Evolutionary conservation across 2,113 vertebrate species (phyloP).

Genomic region (Myocastor coypus): DNA sequence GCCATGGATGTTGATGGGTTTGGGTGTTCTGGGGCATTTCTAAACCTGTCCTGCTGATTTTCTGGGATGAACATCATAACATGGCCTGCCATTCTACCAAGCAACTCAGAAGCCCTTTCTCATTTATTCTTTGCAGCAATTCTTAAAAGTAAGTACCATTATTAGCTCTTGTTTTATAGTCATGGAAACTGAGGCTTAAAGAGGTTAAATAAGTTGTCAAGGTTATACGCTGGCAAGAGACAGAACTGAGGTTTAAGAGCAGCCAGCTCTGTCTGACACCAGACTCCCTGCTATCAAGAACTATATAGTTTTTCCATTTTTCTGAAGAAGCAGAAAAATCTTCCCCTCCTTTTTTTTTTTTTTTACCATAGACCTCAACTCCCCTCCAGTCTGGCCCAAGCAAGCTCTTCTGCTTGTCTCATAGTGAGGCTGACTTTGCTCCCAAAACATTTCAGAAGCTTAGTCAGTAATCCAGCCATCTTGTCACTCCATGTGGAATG

Average conservation of each 20-base stretch:
- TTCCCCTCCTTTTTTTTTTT: not conserved
- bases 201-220: slow-evolving; percentile 9
- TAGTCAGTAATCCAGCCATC: slow-evolving; percentile 69
- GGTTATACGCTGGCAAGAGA: not conserved
- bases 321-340: slow-evolving; percentile 53
- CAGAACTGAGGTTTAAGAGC: not conserved
- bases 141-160: not conserved
- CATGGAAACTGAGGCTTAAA: slow-evolving; percentile 56
- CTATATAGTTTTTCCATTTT: slow-evolving; percentile 60
- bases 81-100: not conserved
- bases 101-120: not conserved
- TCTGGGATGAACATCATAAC: not conserved
- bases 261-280: slow-evolving; percentile 27
- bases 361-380: slow-evolving; percentile 25
- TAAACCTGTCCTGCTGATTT: not conserved
- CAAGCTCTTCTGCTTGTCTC: not conserved
- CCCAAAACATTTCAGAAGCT: slow-evolving; percentile 69
- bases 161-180: not conserved
- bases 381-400: slow-evolving; percentile 27
- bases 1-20: not conserved
- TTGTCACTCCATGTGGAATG: slow-evolving; percentile 67
- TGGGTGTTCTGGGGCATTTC: not conserved
- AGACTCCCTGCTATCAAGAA: slow-evolving; percentile 32
- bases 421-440: slow-evolving; percentile 67
- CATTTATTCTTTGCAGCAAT: not conserved